Evolutionary conservation across 2,113 vertebrate species (phyloP), one percentile per base, ranked within the genome.

Genomic region (Equus przewalskii): DNA sequence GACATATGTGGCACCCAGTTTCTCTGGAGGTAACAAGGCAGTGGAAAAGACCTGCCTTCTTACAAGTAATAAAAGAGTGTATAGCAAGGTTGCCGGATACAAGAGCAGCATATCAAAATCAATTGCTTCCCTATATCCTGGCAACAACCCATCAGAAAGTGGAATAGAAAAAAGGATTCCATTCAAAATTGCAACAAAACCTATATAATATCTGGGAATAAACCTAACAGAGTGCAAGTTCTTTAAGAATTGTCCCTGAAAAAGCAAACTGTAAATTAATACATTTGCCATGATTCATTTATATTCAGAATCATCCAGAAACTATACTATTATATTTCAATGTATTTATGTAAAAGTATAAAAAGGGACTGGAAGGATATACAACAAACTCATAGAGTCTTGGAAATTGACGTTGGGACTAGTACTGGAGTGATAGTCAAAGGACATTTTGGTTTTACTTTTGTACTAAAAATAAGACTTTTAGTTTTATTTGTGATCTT

Each of bases 181-280:
- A 60, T 41, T 97, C 79, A 94, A 60, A 94, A 60, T 70, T 56
- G 19, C 86, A 96, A 73, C 6, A 73, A 82, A 89, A 73, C 78
- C 46, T 93, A 22, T 94, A 22, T 56, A 4, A 28, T 93, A 24
- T 76, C 33, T 95, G 49, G 18, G 18, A 89, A 76, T 92, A 92
- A 90, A 87, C 12, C 21, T 79, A 60, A 62, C 64, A 94, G 46
- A 76, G 2, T 60, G 1, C 6, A 94, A 46, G 18, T 41, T 22
- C 33, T 89, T 96, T 86, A 91, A 93, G 78, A 96, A 94, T 70
- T 36, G 6, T 49, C 56, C n/a, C 7, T 96, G 51, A 62, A 76
- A 84, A 96, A 91, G 24, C 10, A 58, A 95, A 69, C 49, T 89
- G 11, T 54, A 92, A 97, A 94, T 94, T 62, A 96, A 58, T 82